Evolutionary conservation across 1,140 invertebrate genomes (phyloP), one percentile per base, ranked within the genome.

Genomic region (Drosophila leontia): DNA sequence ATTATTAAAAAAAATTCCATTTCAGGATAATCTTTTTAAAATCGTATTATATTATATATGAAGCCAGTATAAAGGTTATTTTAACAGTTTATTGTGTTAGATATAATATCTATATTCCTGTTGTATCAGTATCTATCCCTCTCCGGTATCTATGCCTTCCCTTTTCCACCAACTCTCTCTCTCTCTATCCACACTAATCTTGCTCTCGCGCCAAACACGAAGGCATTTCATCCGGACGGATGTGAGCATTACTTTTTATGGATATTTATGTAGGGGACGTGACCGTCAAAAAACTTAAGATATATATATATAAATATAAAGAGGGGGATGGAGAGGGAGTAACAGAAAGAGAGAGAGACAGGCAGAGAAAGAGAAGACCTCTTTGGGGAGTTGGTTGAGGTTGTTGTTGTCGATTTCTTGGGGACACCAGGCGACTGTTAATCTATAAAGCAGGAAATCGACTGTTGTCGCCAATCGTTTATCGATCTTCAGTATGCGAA

Each of bases 161-260:
- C 32, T 9, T 9, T 34, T 1, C 8, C 8, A 8, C 32, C 9
- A 8, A 8, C 12, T 51, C 53, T 35, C 35, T 7, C 17, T 19
- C 60, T 47, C 26, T 39, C 35, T 48, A 35, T 8, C 48, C 7
- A 35, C 45, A 44, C 13, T 29, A 35, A 47, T 60, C 57, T 50
- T 59, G 45, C 68, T 59, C 62, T 78, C 51, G 48, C 55, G 51
- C 69, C 78, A 57, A 68, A 76, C 80, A 83, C 70, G 65, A 80
- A 80, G 65, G 53, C 64, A 80, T 84, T 59, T 84, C 78, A 84
- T 84, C 83, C 83, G 83, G 83, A 87, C 83, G 83, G 83, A 86
- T 86, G 83, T 86, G 80, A 87, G 83, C 84, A 83, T 86, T 87
- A 83, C 83, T 83, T 86, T 83, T 82, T 86, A 86, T 86, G 83